These are phyloP conservation scores for Cactoblastis cactorum DNA, from an alignment of 2,888 invertebrate genomes.

Conservation along the genomic window DNA sequence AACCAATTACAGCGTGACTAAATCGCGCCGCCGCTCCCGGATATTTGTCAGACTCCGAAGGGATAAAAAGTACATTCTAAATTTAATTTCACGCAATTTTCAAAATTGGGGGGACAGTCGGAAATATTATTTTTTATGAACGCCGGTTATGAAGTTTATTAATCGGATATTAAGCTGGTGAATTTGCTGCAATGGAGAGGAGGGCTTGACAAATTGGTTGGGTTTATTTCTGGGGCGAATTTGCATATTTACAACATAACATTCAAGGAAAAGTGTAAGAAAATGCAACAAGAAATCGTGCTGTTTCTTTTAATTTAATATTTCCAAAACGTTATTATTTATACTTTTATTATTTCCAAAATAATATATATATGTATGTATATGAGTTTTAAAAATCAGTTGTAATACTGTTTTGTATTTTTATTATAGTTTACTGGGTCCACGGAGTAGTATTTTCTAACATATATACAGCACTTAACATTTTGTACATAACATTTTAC, in stretches of 20 bases:
- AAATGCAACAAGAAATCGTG: background rate
- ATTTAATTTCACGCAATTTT: slow-evolving; percentile 79
- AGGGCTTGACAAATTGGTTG: slow-evolving; percentile 1
- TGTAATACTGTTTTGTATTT: no score
- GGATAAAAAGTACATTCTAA: slow-evolving; percentile 75
- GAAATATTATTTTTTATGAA: slow-evolving; percentile 66
- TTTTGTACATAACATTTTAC: no score
- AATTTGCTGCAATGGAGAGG: slow-evolving; percentile 20
- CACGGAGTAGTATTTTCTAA: no score
- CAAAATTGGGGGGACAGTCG: slow-evolving; percentile 66
- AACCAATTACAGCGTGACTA: slow-evolving; percentile 78
- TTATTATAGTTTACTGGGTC: no score
- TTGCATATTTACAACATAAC: background rate
- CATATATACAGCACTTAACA: no score
- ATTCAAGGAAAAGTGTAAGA: background rate
- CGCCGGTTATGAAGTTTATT: slow-evolving; percentile 57
- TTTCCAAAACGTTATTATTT: no score
- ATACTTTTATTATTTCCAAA: no score
- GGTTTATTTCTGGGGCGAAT: background rate
- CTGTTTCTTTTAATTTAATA: no score
- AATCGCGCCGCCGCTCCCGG: slow-evolving; percentile 67
- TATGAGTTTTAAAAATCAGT: no score
- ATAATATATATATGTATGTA: no score
- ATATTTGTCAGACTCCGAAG: slow-evolving; percentile 76
- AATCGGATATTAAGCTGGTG: slow-evolving; percentile 45